Base-by-base conservation (phyloP, 2,113 vertebrate species). In the Carlito syrichta region DNA sequence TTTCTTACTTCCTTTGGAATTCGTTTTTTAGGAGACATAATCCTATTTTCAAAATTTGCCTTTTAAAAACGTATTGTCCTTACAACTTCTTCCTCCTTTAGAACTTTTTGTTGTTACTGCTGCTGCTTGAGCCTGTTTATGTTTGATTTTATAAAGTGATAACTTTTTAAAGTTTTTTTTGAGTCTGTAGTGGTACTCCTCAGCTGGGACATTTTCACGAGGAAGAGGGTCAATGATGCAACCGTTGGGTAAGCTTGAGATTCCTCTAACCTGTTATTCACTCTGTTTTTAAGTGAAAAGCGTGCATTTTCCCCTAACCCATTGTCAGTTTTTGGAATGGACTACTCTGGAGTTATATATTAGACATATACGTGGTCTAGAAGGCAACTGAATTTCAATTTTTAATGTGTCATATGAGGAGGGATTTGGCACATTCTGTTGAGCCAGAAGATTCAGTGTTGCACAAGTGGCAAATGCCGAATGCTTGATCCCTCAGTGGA, bases 361-460 rank as follows among this genome's bases (percentile, higher is more conserved):
- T 81, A 86, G 91, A 79, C 35, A 78, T 16, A 83, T 7, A 71
- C 77, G 50, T 52, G 38, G 66, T 95, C 81, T 71, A 63, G 90
- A 93, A 76, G 62, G 63, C 89, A 84, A 93, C 93, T 83, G 85
- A 87, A 76, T 91, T 92, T 93, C n/a, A n/a, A 3, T 50, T 89
- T 95, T 90, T 96, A 94, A 79, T 82, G 35, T 94, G 77, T 88
- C 84, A 16, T 6, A 6, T 43, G 68, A 92, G n/a, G 45, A 89
- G 74, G 56, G 74, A 62, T 86, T 93, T 89, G 74, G 45, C 76
- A 78, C 19, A 16, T 62, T 71, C 35, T 27, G 25, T 81, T 73
- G 60, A 94, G 60, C 73, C 50, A 27, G 78, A 93, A 94, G 73
- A 89, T 63, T 79, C 43, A 50, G 45, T 74, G 71, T 58, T 4